Base-by-base conservation (phyloP, 2,797 vertebrate species). In the Amazona ochrocephala region DNA sequence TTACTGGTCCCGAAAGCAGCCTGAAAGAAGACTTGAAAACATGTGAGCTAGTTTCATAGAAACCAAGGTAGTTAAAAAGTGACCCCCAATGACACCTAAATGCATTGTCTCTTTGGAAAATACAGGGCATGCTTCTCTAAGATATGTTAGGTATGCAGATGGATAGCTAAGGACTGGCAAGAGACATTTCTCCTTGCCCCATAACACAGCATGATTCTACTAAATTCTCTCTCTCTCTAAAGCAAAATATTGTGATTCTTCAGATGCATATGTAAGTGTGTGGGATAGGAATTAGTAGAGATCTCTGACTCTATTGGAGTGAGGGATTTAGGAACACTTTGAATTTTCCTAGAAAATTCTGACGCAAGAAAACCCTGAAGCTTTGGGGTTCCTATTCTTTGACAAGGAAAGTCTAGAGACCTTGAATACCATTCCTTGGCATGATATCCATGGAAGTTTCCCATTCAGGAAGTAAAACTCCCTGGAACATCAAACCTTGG, bases 221-320 rank as follows among this genome's bases (percentile, higher is more conserved):
- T 27, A 9, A 32, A n/a, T 54, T 61, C 2, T 58, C 20, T 34
- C 56, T 56, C 16, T 32, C 20, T 53, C 17, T 27, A 66, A 58
- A 64, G 29, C 5, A 66, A 78, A 89, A 22, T 17, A 21, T 67
- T 91, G 48, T 11, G 21, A 53, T 71, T 65, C 44, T 76, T 74
- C 37, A 72, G 37, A 53, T 47, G 5, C 2, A 1, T 39, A 27
- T 1, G 0, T 27, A 66, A 54, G 23, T 32, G 30, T 20, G 5
- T 34, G 32, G 61, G 53, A 83, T 41, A 37, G 84, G 15, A 26
- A 80, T 32, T 82, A 89, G 8, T 32, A 89, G 62, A 84, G n/a
- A 17, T 76, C 11, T 51, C 44, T 51, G 67, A 48, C 22, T 58
- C 11, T 62, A 22, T 39, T 84, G 53, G 37, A 93, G 4, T 0